phyloP scores from a whole-genome alignment of 92 coral and sea anemone genomes.

The Porites rus region DNA sequence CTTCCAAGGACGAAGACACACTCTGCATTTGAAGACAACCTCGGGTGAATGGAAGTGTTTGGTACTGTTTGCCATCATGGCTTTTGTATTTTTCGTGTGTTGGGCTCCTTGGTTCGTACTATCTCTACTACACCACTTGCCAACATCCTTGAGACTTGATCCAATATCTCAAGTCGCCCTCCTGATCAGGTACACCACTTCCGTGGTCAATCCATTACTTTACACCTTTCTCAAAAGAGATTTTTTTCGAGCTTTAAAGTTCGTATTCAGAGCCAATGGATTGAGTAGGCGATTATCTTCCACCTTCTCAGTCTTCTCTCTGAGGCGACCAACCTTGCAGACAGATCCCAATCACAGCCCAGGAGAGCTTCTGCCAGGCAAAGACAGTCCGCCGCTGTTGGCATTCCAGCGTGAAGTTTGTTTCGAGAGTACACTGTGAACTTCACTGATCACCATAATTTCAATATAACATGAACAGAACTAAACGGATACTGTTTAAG shows the following conservation, averaged over 20 bases:
- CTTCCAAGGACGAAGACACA: neutral
- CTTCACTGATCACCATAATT: neutral
- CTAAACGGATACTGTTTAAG: no score
- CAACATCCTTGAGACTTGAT: neutral
- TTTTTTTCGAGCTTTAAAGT: slow-evolving; percentile 20
- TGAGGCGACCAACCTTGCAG: neutral
- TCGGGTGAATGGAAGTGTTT: slow-evolving; percentile 25
- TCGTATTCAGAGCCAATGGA: neutral
- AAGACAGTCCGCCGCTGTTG: neutral
- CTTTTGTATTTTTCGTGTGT: slow-evolving; percentile 25
- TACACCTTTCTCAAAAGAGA: slow-evolving; percentile 68
- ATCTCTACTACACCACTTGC: slow-evolving; percentile 8
- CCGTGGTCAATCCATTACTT: slow-evolving; percentile 56
- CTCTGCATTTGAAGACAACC: neutral
- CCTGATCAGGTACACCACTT: slow-evolving; percentile 55
- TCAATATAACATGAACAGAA: no score
- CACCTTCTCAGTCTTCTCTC: neutral
- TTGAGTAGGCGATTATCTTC: neutral
- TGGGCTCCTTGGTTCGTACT: slow-evolving; percentile 49
- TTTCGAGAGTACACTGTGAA: slow-evolving; percentile 7
- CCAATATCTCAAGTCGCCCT: slow-evolving; percentile 16
- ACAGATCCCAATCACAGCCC: neutral
- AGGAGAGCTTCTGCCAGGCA: neutral
- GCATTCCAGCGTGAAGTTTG: neutral
- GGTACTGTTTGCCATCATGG: slow-evolving; percentile 30